Base-by-base conservation (phyloP, 2,113 vertebrate genomes). In the Platysteira castanea region DNA sequence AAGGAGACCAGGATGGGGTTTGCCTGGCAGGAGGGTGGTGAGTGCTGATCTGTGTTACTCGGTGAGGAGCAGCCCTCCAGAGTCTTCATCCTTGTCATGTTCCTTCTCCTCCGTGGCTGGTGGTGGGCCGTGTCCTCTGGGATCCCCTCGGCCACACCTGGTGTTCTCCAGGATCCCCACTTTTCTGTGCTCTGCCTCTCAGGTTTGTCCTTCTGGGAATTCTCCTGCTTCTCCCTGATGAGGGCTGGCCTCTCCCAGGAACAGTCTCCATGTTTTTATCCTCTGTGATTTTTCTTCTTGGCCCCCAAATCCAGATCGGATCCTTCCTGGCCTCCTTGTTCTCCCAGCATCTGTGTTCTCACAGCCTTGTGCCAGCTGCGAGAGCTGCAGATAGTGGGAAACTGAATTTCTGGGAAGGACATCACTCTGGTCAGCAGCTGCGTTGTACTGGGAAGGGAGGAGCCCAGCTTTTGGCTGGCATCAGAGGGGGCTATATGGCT, bases 81-180 rank as follows among this genome's bases (percentile, higher is more conserved):
- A 22, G 23, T 21, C 57, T 4, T 41, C 19, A 13, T 35, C 50
- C 67, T 59, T 16, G 19, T 46, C 0, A 0, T 0, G 1, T 81
- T 82, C 23, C 54, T 60, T 19, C 50, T 39, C 11, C 52, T 59
- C 31, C 6, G 0, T 5, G 33, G 35, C 46, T 50, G 19, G 11
- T 15, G 52, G 17, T 37, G 47, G 47, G 52, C 23, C 35, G 9
- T 18, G 39, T 71, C 31, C 41, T 30, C 46, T 18, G 41, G n/a
- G 49, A 14, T 47, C 30, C 77, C 44, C 1, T 5, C 21, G 1
- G 9, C n/a, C 11, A 0, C 13, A 16, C 31, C 31, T 11, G 67
- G 42, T 19, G 24, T 44, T 87, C 53, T 76, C 37, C 10, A 5
- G 24, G 70, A 60, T 54, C 33, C 15, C 20, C 4, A 10, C 20